Percentiles rank a stretch among this genome's conserved stretches.
phyloP scores from a whole-genome alignment of 2,113 vertebrate species.

The zebrafish (Danio rerio) region GRCz12tu NC_133198.1:29894501-29895000 shows the following conservation, averaged over 20 bases:
- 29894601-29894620: neutral
- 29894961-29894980: neutral
- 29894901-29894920: neutral
- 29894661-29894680: slow-evolving; percentile 20
- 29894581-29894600: neutral
- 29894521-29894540: no score
- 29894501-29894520: no score
- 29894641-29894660: slow-evolving; percentile 11
- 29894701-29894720: slow-evolving; percentile 20
- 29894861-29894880: neutral
- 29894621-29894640: slow-evolving; percentile 27
- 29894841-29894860: neutral
- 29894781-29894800: neutral
- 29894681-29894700: slow-evolving; percentile 25
- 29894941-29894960: neutral
- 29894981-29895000: neutral
- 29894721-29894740: slow-evolving; percentile 1
- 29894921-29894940: neutral
- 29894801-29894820: neutral
- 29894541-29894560: no score
- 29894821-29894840: neutral
- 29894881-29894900: neutral
- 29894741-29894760: slow-evolving; percentile 5
- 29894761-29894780: neutral
- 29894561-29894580: neutral